Base-by-base conservation (phyloP, 2,113 vertebrate species). In the Heterocephalus glaber region DNA sequence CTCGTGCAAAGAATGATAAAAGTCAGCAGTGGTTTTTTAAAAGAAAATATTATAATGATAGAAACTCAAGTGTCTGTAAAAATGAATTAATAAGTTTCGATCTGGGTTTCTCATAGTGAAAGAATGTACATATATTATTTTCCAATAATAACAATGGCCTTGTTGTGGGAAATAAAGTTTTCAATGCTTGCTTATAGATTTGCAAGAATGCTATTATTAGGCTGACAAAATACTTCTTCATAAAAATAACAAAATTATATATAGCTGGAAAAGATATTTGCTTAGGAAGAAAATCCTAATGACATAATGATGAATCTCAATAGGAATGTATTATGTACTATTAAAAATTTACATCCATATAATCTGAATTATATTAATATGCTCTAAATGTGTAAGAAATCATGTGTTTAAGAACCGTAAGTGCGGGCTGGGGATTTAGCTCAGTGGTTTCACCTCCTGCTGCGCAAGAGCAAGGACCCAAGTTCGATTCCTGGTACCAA, bases 241-340 rank as follows among this genome's bases (percentile, higher is more conserved):
- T 92, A 68, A 97, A 93, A 85, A 88, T 72, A 89, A 72, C 35
- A 91, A 94, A 96, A 94, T 90, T 83, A 80, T 52, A 5, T 86
- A 41, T 19, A 70, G 28, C 52, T 90, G 7, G 16, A 80, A 82
- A 84, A 92, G 93, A 81, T 52, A 19, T 38, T 85, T 94, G 22
- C 58, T 93, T 76, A 82, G 33, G 87, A 90, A 85, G 24, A 72
- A 58, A 77, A 88, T 81, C 66, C 84, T 82, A 93, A 74, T 90
- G 95, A 82, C 82, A 76, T n/a, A 87, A 52, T 70, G 54, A 88
- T 52, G 41, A 94, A 44, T 83, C 33, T 49, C 44, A 90, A 77
- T n/a, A 96, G 93, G 52, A 82, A 80, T 79, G 61, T 47, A 26
- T 60, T 87, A 70, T 24, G 2, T 38, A 30, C 38, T 89, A 89